Conservation (phyloP, 2,113 vertebrate genomes). For the Notarius quadriscutis region DNA sequence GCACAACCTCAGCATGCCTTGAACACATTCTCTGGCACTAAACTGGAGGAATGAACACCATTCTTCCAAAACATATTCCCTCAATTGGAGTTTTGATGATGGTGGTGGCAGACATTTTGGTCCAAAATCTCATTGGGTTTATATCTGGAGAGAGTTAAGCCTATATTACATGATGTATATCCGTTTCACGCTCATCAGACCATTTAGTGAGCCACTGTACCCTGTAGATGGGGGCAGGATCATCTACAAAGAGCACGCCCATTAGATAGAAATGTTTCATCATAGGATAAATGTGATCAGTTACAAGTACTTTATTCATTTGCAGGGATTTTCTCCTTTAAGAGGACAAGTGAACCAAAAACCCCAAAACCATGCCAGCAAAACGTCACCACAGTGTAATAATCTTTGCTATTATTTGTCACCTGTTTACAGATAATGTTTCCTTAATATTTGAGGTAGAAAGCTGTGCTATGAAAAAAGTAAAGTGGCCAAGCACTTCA, state of each 20-base stretch:
- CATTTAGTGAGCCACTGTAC: not conserved
- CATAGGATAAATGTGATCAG: not conserved
- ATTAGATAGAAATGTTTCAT: not conserved
- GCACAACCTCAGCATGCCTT: not conserved
- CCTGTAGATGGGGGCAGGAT: not conserved
- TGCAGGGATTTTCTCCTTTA: not conserved
- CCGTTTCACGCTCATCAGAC: not conserved
- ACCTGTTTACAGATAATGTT: not conserved
- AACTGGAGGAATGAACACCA: not conserved
- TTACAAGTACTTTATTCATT: not conserved
- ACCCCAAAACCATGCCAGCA: not conserved
- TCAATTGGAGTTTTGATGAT: not conserved
- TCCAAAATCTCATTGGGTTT: not conserved
- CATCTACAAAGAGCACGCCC: not conserved
- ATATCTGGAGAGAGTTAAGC: too few species aligned
- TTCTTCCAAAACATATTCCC: not conserved
- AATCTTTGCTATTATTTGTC: not conserved
- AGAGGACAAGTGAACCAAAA: not conserved
- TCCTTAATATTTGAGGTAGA: not conserved
- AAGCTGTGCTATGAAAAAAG: not conserved
- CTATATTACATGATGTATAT: not conserved
- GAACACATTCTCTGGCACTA: not conserved
- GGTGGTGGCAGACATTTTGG: not conserved
- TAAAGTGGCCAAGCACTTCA: not conserved
- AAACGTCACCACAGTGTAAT: not conserved